Evolutionary conservation across 2,113 vertebrate species (phyloP), one percentile per base, ranked within the genome.

Genomic region (Barnardius zonarius): DNA sequence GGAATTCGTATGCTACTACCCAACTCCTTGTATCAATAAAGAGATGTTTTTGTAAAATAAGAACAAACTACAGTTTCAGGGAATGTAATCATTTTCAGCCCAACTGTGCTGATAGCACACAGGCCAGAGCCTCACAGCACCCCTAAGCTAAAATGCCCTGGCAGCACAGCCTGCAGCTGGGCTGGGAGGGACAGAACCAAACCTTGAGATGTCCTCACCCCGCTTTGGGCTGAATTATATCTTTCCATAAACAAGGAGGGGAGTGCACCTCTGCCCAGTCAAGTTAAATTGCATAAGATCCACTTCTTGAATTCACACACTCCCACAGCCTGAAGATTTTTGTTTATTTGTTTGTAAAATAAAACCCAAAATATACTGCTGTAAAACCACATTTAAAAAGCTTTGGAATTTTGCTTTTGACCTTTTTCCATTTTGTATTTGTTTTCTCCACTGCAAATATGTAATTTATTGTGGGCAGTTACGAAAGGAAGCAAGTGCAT

Each of bases 1-100:
- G 66, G 95, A 88, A 90, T 84, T 92, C 57, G 39, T 83, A 13
- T 15, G 64, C 88, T 86, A 41, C 90, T 93, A 30, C 75, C 46
- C 2, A 1, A 55, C 76, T 93, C 72, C 72, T 88, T 95, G 64
- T 90, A 77, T 72, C 88, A 83, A 64, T 94, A 83, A 77, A 43
- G 73, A 48, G 79, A 70, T 88, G 86, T 68, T 90, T 92, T 77
- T 82, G 86, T 86, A 72, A 88, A 95, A 83, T 64, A 81, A 0
- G 64, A 83, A 73, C 85, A 86, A 94, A 77, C 78, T 83, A 48
- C 88, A 88, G 10, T 94, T 86, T 67, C 57, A 25, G 2, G 91
- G 88, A 91, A 86, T 81, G 90, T 61, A 81, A 59, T 48, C 5
- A 43, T 83, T 63, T 85, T 83, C 79, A 88, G 85, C 75, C 66